phyloP scores from a whole-genome alignment of 2,797 vertebrate species.

The Hyperoplus immaculatus region DNA sequence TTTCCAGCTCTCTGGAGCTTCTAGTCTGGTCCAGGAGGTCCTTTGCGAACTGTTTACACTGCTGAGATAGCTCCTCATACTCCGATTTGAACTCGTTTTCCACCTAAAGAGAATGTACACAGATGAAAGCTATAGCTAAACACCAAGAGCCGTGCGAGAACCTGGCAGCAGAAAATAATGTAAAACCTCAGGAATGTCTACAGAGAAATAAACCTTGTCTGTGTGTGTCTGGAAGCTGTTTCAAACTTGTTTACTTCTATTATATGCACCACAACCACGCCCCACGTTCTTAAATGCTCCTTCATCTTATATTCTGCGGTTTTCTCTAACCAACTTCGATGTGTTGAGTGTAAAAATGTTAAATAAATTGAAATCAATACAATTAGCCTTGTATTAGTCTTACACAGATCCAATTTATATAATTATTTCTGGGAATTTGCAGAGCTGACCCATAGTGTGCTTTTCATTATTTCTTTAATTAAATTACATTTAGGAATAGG shows the following conservation, averaged over 20 bases:
- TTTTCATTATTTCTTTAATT: not conserved
- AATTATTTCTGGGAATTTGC: not conserved
- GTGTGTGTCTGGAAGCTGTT: slow-evolving; percentile 3
- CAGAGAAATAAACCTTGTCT: not conserved
- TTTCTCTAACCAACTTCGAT: not conserved
- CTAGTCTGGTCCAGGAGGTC: slow-evolving; percentile 97
- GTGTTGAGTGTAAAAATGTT: not conserved
- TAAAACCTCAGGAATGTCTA: not conserved
- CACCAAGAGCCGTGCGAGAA: not conserved
- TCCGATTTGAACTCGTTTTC: slow-evolving; percentile 99
- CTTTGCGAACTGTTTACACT: slow-evolving; percentile 98
- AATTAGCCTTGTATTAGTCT: not conserved
- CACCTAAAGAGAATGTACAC: slow-evolving; percentile 65
- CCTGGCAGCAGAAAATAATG: not conserved
- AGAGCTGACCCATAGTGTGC: not conserved
- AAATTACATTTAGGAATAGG: slow-evolving; percentile 15
- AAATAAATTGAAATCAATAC: not conserved
- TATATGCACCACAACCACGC: not conserved
- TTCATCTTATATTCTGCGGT: not conserved
- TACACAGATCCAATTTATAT: not conserved
- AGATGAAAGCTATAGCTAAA: not conserved
- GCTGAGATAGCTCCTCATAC: slow-evolving; percentile 95
- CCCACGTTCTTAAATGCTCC: not conserved
- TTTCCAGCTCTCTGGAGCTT: slow-evolving; percentile 97
- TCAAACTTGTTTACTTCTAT: not conserved